phyloP scores from a whole-genome alignment of 1,140 invertebrate genomes.

The Magallana ariakensis region DNA sequence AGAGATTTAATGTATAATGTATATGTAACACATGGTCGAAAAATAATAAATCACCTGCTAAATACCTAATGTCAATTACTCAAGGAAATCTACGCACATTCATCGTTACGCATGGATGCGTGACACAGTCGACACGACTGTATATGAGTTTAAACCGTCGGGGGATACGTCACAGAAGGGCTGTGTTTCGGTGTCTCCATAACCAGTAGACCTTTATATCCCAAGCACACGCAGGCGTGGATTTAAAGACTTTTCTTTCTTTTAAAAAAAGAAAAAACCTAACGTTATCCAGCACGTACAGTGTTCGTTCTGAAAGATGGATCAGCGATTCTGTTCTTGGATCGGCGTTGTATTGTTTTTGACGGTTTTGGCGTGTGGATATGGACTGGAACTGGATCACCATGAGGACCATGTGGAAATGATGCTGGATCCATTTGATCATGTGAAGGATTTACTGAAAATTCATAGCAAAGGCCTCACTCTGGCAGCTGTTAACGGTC shows the following conservation, averaged over 20 bases:
- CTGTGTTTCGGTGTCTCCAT: not conserved
- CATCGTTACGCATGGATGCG: slow-evolving; percentile 18
- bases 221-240: not conserved
- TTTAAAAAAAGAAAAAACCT: not conserved
- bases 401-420: slow-evolving; percentile 10
- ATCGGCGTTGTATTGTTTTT: not conserved
- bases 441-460: slow-evolving; percentile 1
- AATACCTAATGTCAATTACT: slow-evolving; percentile 19
- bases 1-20: no score
- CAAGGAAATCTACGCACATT: slow-evolving; percentile 11
- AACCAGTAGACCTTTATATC: not conserved
- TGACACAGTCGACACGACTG: not conserved
- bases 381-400: not conserved
- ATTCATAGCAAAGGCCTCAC: not conserved
- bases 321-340: no score
- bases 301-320: no score
- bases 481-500: not conserved
- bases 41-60: not conserved
- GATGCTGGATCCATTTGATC: slow-evolving; percentile 18
- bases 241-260: not conserved
- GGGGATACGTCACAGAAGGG: not conserved
- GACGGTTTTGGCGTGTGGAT: not conserved
- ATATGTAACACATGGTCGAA: not conserved
- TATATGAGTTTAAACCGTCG: not conserved
- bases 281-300: not conserved